These are phyloP conservation scores for Drosophila azteca DNA, from an alignment of 1,140 invertebrate species.

Conservation along the genomic window DNA sequence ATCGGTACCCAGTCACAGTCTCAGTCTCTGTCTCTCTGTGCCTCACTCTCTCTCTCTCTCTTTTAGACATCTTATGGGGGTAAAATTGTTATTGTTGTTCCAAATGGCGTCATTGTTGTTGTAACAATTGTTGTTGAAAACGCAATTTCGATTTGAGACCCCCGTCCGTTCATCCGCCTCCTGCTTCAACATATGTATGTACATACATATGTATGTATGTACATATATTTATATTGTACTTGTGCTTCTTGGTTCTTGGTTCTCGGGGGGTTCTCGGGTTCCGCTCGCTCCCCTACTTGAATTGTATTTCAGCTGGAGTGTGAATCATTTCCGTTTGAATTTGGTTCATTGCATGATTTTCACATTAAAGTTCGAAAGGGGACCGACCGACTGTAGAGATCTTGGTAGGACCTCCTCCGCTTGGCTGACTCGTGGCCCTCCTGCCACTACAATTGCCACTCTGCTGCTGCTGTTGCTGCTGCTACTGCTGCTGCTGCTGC, in stretches of 20 bases:
- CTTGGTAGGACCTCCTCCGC: conserved; percentile 47
- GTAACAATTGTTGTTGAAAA: conserved; percentile 73
- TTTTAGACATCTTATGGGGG: conserved; percentile 2
- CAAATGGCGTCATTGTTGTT: conserved; percentile 58
- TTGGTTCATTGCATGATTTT: conserved; percentile 82
- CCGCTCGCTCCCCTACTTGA: conserved; percentile 40
- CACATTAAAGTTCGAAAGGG: conserved; percentile 61
- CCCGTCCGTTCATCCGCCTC: neutral
- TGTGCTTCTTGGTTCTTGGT: neutral
- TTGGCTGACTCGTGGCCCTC: conserved; percentile 8
- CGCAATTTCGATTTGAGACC: conserved; percentile 63
- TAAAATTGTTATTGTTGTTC: conserved; percentile 59
- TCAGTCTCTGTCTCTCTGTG: neutral
- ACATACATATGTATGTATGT: no score
- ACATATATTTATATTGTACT: conserved; percentile 1
- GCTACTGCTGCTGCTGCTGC: conserved; percentile 36
- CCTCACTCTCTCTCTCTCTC: neutral
- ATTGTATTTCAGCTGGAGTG: conserved; percentile 68
- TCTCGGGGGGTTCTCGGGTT: neutral
- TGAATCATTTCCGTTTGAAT: conserved; percentile 81
- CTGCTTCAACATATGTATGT: neutral
- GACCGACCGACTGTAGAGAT: conserved; percentile 4
- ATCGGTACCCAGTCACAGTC: neutral
- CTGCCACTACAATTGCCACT: conserved; percentile 2
- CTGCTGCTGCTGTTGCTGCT: neutral